Conservation (phyloP, 2,113 vertebrate species). For the Hyperopisus bebe region DNA sequence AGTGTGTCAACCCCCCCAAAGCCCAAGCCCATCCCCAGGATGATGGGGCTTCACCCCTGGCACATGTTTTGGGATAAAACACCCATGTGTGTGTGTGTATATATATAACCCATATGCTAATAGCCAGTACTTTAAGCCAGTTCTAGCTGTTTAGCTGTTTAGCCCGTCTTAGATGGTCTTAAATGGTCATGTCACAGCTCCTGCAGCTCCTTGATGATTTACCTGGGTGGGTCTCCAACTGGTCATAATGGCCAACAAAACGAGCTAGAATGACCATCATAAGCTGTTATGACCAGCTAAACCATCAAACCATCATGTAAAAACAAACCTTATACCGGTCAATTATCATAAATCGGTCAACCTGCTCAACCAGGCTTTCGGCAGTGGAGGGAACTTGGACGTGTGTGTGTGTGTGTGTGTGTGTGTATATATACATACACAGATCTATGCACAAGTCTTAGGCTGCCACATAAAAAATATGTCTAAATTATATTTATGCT, state of each 20-base stretch:
- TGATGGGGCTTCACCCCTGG: not conserved
- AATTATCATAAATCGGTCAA: not conserved
- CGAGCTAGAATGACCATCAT: no score
- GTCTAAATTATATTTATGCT: not conserved
- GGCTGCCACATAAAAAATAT: not conserved
- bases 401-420: slow-evolving; percentile 19
- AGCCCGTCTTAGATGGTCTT: not conserved
- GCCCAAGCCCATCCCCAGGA: not conserved
- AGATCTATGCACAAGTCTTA: not conserved
- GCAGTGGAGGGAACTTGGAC: no score
- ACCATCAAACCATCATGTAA: no score
- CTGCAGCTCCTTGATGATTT: not conserved
- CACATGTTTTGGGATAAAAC: not conserved
- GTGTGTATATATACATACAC: not conserved
- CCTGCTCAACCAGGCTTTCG: no score
- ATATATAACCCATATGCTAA: not conserved
- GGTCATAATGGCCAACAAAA: not conserved
- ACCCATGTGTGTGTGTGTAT: not conserved
- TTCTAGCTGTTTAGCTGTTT: not conserved
- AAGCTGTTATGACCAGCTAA: no score
- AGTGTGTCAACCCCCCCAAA: not conserved
- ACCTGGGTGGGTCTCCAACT: not conserved
- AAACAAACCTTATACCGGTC: not conserved
- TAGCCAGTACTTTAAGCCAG: not conserved
- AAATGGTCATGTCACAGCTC: not conserved